phyloP scores from a whole-genome alignment of 2,113 vertebrate species.

The Lepus americanus region DNA sequence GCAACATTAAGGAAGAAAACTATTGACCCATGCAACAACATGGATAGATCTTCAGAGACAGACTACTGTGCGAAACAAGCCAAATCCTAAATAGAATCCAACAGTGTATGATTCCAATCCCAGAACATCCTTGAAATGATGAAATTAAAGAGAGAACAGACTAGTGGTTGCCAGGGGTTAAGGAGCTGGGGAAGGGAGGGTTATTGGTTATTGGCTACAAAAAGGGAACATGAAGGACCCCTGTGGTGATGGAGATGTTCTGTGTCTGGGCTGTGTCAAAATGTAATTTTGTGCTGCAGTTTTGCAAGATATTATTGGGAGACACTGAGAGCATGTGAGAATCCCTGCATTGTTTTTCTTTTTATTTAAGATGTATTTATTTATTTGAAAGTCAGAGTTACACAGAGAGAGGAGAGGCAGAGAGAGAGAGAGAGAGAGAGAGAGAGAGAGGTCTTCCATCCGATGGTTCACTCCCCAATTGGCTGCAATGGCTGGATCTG shows the following conservation, averaged over 20 bases:
- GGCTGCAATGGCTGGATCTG: too few species aligned
- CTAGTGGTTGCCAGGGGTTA: not conserved
- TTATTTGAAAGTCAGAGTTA: too few species aligned
- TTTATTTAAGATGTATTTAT: too few species aligned
- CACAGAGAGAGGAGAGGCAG: too few species aligned
- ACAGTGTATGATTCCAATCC: too few species aligned
- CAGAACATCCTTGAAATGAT: not conserved
- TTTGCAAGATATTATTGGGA: not conserved
- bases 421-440: too few species aligned
- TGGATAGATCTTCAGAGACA: too few species aligned
- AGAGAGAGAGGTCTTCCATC: too few species aligned
- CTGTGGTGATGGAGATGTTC: accelerated
- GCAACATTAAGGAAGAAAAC: too few species aligned
- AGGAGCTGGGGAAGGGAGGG: not conserved
- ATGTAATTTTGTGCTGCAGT: not conserved
- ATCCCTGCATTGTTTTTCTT: not conserved
- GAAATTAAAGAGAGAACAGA: not conserved
- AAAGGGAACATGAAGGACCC: not conserved
- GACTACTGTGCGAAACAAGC: not conserved
- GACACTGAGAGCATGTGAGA: not conserved
- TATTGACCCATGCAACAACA: too few species aligned
- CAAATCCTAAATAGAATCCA: not conserved
- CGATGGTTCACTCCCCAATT: too few species aligned
- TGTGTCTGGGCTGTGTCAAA: not conserved
- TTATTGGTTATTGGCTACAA: too few species aligned